Percentiles rank a stretch among this genome's conserved stretches.
Evolutionary conservation across 2,797 vertebrate species (phyloP).

Genomic region (Alectoris magna): DNA sequence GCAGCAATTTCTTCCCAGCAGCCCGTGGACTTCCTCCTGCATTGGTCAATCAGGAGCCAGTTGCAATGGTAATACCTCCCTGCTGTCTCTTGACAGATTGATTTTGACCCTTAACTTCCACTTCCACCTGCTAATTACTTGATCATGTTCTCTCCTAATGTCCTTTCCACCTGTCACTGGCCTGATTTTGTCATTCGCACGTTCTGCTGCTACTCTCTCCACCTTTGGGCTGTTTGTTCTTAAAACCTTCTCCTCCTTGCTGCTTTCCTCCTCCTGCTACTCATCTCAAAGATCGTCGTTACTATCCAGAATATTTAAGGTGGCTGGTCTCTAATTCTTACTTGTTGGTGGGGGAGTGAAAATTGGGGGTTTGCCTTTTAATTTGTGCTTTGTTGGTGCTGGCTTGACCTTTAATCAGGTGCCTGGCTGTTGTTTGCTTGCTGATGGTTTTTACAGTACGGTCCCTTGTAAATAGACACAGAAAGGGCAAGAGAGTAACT

Average conservation of each 20-base stretch:
- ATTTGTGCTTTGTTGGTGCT: conserved; percentile 44
- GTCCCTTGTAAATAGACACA: conserved; percentile 60
- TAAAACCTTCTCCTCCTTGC: neutral
- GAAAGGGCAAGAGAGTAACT: conserved; percentile 56
- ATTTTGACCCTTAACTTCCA: conserved; percentile 23
- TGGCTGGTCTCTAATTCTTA: neutral
- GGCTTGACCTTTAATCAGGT: conserved; percentile 58
- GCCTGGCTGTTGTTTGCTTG: conserved; percentile 40
- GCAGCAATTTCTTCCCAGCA: neutral
- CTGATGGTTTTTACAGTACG: conserved; percentile 45
- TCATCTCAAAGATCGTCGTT: neutral
- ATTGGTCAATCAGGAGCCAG: neutral
- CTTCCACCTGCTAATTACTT: conserved; percentile 46
- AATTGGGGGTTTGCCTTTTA: conserved; percentile 23
- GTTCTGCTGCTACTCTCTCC: neutral
- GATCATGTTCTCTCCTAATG: neutral
- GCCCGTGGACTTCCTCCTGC: neutral
- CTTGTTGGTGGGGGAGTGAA: neutral
- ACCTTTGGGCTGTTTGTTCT: conserved; percentile 14
- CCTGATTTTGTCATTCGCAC: conserved; percentile 36
- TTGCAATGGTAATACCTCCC: neutral
- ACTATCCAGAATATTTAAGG: neutral
- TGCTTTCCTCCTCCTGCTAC: neutral
- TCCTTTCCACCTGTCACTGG: conserved; percentile 12
- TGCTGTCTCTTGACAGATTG: neutral